Conservation (phyloP, 2,113 vertebrate genomes). For the Colistium nudipinnis region DNA sequence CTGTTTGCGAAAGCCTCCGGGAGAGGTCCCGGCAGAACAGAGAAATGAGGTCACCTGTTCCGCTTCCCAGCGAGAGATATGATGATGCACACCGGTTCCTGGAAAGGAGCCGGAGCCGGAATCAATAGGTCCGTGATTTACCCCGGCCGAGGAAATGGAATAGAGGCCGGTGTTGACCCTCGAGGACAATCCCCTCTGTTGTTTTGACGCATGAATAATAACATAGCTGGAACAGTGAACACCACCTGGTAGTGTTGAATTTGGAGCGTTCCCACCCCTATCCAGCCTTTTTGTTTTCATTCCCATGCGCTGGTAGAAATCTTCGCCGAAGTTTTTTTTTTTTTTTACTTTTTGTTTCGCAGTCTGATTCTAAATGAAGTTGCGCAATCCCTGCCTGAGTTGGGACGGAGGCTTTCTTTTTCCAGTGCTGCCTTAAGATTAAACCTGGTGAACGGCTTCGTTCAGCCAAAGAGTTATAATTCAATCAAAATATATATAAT, state of each 20-base stretch:
- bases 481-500: too few species aligned
- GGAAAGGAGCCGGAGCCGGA: constrained; percentile 49
- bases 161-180: constrained; percentile 11
- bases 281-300: constrained; percentile 1
- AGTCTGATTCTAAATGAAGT: background rate
- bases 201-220: constrained; percentile 20
- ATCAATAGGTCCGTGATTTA: constrained; percentile 47
- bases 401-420: too few species aligned
- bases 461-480: too few species aligned
- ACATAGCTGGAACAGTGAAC: constrained; percentile 20
- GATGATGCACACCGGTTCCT: constrained; percentile 43
- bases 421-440: too few species aligned
- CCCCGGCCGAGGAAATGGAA: constrained; percentile 37
- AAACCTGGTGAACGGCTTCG: too few species aligned
- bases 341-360: constrained; percentile 12
- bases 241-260: constrained; percentile 16
- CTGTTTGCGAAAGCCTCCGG: constrained; percentile 38
- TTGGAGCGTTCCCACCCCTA: background rate
- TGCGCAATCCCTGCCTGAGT: background rate
- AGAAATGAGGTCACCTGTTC: constrained; percentile 67
- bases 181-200: constrained; percentile 36
- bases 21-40: constrained; percentile 48
- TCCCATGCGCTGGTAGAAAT: constrained; percentile 6
- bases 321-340: background rate
- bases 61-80: constrained; percentile 51